Evolutionary conservation across 2,113 vertebrate species (phyloP).

Genomic region (Tauraco erythrolophus): DNA sequence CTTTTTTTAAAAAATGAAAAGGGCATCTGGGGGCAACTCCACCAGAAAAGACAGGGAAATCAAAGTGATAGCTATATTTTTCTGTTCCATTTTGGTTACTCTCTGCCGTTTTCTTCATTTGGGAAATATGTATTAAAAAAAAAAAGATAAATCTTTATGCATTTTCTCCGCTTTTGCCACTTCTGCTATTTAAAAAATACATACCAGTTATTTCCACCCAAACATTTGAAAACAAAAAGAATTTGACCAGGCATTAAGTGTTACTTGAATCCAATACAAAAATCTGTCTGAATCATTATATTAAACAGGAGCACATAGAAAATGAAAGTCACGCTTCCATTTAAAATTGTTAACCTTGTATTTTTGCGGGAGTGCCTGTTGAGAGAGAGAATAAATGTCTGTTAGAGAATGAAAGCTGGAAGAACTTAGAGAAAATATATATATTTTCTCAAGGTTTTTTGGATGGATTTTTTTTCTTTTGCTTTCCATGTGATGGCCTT

Average conservation of each 20-base stretch:
- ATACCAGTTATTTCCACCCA: background rate
- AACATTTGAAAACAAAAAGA: background rate
- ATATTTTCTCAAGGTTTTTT: background rate
- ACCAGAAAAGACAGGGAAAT: constrained; percentile 27
- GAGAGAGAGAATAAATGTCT: background rate
- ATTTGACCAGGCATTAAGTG: background rate
- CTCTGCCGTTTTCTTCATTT: background rate
- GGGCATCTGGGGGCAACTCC: background rate
- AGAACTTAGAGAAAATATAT: background rate
- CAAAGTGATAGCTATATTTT: background rate
- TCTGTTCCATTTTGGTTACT: background rate
- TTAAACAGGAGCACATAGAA: background rate
- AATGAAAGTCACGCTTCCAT: background rate
- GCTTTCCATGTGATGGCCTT: background rate
- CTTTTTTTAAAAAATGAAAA: background rate
- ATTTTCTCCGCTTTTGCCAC: background rate
- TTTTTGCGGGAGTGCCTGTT: background rate
- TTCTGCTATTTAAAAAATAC: background rate
- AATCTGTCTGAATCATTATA: background rate
- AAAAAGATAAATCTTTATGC: background rate
- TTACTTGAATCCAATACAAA: background rate
- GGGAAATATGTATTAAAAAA: background rate
- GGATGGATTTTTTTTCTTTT: background rate
- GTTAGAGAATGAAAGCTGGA: background rate
- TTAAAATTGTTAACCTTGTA: background rate